phyloP scores from a whole-genome alignment of 2,113 vertebrate species.

The Sceloporus undulatus region DNA sequence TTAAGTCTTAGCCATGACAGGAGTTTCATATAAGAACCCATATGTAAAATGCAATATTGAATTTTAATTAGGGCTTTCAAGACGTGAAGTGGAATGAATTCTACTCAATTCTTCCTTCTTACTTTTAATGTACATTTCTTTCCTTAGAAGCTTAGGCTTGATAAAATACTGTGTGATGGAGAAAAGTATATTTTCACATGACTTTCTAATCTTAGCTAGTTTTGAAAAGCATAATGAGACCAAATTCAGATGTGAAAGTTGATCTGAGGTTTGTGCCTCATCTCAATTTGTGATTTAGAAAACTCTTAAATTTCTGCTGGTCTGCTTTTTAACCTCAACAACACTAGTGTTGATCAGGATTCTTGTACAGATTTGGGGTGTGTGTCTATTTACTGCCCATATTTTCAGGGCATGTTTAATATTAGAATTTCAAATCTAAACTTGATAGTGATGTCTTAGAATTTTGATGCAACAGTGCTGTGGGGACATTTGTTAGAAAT shows the following conservation, averaged over 20 bases:
- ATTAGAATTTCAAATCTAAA: background rate
- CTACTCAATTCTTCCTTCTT: background rate
- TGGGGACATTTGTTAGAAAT: background rate
- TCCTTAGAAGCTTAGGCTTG: conserved; percentile 23
- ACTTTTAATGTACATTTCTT: conserved; percentile 31
- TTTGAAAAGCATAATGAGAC: conserved; percentile 38
- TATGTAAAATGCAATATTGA: conserved; percentile 62
- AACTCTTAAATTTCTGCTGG: background rate
- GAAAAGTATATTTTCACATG: background rate
- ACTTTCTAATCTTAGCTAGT: conserved; percentile 26
- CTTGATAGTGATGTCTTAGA: background rate
- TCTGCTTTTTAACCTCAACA: background rate
- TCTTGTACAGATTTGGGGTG: background rate
- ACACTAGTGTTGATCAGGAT: background rate
- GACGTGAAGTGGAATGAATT: conserved; percentile 41
- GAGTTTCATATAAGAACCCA: conserved; percentile 66
- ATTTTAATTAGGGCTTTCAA: conserved; percentile 74
- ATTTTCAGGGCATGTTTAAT: background rate
- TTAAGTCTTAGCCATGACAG: conserved; percentile 68
- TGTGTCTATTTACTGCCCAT: background rate
- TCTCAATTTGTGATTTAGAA: background rate
- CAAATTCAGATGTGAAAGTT: conserved; percentile 36
- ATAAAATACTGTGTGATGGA: conserved; percentile 30
- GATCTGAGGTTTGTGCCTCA: accelerated
- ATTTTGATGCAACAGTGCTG: background rate